Evolutionary conservation across 2,888 invertebrate species (phyloP).

Genomic region (Allygus modestus): DNA sequence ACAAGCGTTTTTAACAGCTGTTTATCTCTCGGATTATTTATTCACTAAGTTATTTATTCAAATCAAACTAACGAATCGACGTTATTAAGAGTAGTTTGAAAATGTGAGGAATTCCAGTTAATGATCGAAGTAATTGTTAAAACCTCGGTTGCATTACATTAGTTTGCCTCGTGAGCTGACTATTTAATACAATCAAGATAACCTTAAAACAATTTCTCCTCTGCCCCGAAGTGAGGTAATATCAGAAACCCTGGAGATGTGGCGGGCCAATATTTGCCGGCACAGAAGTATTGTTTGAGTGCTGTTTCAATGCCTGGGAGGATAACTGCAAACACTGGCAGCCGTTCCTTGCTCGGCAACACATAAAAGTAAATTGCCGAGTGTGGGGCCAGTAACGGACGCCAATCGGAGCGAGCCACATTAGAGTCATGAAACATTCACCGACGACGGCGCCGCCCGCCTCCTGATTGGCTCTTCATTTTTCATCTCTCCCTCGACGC

Average conservation of each 20-base stretch:
- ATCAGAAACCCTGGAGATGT: conserved; percentile 16
- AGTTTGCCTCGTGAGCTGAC: no score
- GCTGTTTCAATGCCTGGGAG: conserved; percentile 42
- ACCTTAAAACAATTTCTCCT: not conserved
- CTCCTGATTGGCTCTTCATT: conserved; percentile 51
- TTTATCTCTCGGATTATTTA: no score
- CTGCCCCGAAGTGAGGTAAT: not conserved
- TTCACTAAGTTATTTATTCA: no score
- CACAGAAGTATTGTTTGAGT: conserved; percentile 13
- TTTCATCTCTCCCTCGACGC: conserved; percentile 50
- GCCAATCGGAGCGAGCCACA: conserved; percentile 1
- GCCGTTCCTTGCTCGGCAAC: conserved; percentile 1
- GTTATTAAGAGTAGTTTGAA: no score
- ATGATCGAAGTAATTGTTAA: no score
- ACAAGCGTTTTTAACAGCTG: no score
- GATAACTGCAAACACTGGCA: conserved; percentile 15
- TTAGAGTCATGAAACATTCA: conserved; percentile 53
- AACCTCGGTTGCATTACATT: no score
- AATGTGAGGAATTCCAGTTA: no score
- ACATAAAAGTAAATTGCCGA: conserved; percentile 24
- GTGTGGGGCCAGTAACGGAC: not conserved
- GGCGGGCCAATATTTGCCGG: conserved; percentile 36
- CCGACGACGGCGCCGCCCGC: not conserved
- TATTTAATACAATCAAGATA: not conserved
- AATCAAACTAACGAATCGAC: no score